Conservation (phyloP, 2,113 vertebrate genomes). For the Orthonyx spaldingii region DNA sequence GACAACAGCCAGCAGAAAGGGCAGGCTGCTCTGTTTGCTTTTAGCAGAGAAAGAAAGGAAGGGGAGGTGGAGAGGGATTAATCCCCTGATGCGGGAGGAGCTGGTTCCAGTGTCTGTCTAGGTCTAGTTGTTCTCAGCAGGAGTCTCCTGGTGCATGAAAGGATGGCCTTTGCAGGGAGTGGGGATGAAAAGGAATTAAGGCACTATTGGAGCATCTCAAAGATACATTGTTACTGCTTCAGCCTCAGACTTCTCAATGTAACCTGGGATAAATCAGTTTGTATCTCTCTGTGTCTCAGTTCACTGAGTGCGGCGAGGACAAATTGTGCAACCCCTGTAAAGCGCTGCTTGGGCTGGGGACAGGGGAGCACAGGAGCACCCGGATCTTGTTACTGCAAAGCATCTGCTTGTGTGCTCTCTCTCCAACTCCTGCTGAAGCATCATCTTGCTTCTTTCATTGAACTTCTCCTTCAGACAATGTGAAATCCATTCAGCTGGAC, state of each 20-base stretch:
- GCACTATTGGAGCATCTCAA: neutral
- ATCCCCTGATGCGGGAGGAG: neutral
- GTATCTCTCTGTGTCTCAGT: neutral
- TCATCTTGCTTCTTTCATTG: neutral
- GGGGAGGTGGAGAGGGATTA: neutral
- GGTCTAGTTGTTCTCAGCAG: slow-evolving; percentile 34
- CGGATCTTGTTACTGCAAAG: neutral
- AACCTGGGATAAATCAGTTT: neutral
- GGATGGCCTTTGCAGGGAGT: neutral
- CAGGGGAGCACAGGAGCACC: neutral
- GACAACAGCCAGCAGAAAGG: neutral
- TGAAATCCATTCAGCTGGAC: slow-evolving; percentile 34
- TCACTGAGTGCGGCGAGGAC: neutral
- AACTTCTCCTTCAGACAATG: slow-evolving; percentile 8
- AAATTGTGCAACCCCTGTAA: neutral
- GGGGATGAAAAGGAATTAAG: neutral
- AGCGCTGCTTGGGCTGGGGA: neutral
- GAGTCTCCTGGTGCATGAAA: neutral
- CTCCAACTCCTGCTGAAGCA: neutral
- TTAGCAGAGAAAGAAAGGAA: neutral
- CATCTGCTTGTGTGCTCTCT: neutral
- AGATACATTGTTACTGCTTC: neutral
- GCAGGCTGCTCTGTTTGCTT: neutral
- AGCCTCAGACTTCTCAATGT: neutral
- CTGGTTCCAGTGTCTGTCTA: neutral